phyloP scores from a whole-genome alignment of 2,797 vertebrate genomes.

The Caiman crocodilus region DNA sequence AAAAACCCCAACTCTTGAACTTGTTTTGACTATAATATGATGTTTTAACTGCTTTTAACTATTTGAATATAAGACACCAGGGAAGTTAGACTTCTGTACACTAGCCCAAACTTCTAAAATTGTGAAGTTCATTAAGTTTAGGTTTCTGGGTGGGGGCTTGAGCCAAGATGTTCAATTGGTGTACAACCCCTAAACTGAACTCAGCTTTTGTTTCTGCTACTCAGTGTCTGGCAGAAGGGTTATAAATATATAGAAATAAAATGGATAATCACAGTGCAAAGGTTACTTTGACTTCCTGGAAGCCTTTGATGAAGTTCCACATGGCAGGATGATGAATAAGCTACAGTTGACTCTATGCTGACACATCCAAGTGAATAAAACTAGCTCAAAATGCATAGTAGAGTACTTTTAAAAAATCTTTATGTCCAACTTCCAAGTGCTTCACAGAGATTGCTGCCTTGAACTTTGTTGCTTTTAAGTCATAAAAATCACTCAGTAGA shows the following conservation, averaged over 20 bases:
- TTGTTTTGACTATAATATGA: too few relatives aligned
- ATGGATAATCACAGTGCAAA: background rate
- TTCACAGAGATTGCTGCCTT: background rate
- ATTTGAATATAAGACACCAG: too few relatives aligned
- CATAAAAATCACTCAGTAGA: background rate
- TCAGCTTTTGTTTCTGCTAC: too few relatives aligned
- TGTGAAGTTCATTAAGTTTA: too few relatives aligned
- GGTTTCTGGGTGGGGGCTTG: too few relatives aligned
- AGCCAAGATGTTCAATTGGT: too few relatives aligned
- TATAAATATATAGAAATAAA: background rate
- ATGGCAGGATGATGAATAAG: background rate
- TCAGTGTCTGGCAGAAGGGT: too few relatives aligned
- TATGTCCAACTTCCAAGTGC: background rate
- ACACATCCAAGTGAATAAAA: background rate
- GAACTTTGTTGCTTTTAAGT: constrained; percentile 12
- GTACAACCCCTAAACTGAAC: too few relatives aligned
- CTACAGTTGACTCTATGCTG: background rate
- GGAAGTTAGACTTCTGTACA: too few relatives aligned
- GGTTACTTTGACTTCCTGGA: background rate
- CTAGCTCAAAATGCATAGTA: background rate
- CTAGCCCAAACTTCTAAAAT: too few relatives aligned
- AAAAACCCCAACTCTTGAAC: too few relatives aligned
- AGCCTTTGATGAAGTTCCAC: background rate
- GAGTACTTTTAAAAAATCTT: constrained; percentile 4
- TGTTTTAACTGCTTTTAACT: too few relatives aligned